Evolutionary conservation across 23 tunicate genomes (phyloP).

Genomic region (Halocynthia roretzi): DNA sequence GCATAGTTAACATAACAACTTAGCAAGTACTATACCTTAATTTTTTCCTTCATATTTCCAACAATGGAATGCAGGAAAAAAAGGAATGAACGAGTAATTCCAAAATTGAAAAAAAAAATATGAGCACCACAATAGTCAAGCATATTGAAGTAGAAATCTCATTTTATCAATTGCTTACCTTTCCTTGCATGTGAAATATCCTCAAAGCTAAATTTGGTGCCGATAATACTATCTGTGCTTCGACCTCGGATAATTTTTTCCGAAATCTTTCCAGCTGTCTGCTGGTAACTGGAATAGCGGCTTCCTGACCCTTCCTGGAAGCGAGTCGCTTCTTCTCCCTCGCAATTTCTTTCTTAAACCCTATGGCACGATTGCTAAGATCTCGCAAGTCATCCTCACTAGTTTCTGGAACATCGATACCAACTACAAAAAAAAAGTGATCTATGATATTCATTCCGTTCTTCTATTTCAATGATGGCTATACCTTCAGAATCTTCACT

Average conservation of each 20-base stretch:
- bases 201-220: constrained; percentile 80
- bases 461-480: neutral
- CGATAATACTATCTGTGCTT: constrained; percentile 71
- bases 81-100: no score
- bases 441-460: no score
- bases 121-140: no score
- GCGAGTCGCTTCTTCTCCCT: constrained; percentile 56
- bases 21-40: no score
- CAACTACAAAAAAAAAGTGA: constrained; percentile 11
- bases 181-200: constrained; percentile 91
- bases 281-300: constrained; percentile 29
- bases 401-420: constrained; percentile 57
- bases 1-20: no score
- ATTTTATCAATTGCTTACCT: constrained; percentile 27
- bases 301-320: constrained; percentile 9
- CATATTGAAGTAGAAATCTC: neutral
- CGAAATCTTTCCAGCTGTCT: constrained; percentile 60
- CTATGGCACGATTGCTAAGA: constrained; percentile 69
- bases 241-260: constrained; percentile 71
- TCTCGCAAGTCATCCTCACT: constrained; percentile 71
- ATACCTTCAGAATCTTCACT: constrained; percentile 83
- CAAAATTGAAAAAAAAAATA: no score
- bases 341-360: constrained; percentile 70
- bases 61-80: neutral
- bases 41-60: no score